phyloP scores from a whole-genome alignment of 2,797 vertebrate species.

The Morus bassanus region DNA sequence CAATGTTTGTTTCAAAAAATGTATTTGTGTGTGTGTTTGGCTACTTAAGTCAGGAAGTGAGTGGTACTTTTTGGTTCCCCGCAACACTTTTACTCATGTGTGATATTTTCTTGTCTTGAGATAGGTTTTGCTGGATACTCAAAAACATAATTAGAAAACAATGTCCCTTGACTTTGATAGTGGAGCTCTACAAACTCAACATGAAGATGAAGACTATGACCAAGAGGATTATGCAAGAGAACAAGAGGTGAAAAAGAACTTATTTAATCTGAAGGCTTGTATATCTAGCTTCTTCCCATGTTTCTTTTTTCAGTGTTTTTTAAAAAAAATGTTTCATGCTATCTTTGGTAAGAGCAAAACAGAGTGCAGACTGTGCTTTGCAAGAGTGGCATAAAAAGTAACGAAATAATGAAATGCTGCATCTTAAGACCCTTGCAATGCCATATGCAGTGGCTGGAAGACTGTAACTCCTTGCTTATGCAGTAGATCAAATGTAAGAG shows the following conservation, averaged over 20 bases:
- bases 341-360: neutral
- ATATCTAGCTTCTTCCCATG: neutral
- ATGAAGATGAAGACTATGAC: conserved; percentile 89
- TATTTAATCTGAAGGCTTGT: neutral
- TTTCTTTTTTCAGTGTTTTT: neutral
- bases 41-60: neutral
- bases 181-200: conserved; percentile 88
- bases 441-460: neutral
- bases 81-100: neutral
- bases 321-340: neutral
- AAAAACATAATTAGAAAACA: neutral
- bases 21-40: neutral
- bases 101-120: neutral
- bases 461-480: neutral
- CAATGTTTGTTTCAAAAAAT: neutral
- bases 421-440: neutral
- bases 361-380: neutral
- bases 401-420: neutral
- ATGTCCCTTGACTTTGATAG: conserved; percentile 98
- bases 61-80: neutral
- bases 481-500: neutral
- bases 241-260: conserved; percentile 84
- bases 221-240: conserved; percentile 92
- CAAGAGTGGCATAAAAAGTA: neutral
- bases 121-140: neutral